Percentiles rank a stretch among this genome's conserved stretches.
phyloP scores from a whole-genome alignment of 1,140 invertebrate species.

The Caerostris darwini region DNA sequence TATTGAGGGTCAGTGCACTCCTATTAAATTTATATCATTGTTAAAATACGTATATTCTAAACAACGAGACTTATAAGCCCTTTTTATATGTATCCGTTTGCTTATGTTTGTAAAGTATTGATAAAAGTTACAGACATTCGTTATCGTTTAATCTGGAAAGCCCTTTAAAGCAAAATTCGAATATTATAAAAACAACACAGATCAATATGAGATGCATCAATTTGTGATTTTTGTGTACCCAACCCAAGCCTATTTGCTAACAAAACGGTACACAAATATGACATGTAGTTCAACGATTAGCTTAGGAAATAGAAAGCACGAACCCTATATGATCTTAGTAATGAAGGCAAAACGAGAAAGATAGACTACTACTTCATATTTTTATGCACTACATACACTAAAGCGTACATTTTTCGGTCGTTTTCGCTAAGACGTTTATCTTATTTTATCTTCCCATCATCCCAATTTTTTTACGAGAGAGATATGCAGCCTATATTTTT shows the following conservation, averaged over 20 bases:
- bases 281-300: neutral
- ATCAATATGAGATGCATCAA: neutral
- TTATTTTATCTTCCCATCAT: conserved; percentile 34
- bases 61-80: too few relatives aligned
- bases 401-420: neutral
- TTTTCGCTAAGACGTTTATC: conserved; percentile 34
- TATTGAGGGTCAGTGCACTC: too few relatives aligned
- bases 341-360: neutral
- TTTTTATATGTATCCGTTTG: too few relatives aligned
- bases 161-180: too few relatives aligned
- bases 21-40: too few relatives aligned
- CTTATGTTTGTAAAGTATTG: too few relatives aligned
- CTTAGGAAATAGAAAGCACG: neutral
- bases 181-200: too few relatives aligned
- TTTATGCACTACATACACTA: neutral
- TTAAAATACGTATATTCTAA: too few relatives aligned
- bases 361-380: neutral
- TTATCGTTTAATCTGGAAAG: too few relatives aligned
- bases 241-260: neutral
- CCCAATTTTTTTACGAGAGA: neutral
- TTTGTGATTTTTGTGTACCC: neutral
- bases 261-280: neutral
- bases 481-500: neutral
- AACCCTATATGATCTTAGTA: neutral
- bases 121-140: too few relatives aligned